phyloP scores from a whole-genome alignment of 2,888 invertebrate genomes.

The Lasioglossum marginatum region DNA sequence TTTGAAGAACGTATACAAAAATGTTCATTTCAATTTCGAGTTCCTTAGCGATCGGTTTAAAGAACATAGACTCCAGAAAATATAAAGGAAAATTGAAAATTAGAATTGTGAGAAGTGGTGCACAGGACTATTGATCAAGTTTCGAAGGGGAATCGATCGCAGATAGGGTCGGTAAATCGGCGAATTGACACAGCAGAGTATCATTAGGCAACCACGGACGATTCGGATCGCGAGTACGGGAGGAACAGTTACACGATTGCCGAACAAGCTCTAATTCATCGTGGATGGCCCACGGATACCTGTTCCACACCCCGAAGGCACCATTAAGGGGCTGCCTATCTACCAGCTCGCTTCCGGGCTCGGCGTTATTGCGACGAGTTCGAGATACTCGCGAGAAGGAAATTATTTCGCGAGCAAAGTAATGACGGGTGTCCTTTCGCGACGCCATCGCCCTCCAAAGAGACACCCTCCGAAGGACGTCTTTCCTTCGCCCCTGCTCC shows the following conservation, averaged over 20 bases:
- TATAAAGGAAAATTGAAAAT: too few relatives aligned
- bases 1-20: too few relatives aligned
- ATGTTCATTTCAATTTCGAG: too few relatives aligned
- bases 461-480: neutral
- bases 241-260: neutral
- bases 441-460: neutral
- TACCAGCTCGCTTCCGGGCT: constrained; percentile 16
- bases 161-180: too few relatives aligned
- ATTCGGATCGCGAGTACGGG: neutral
- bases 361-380: constrained; percentile 53
- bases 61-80: too few relatives aligned
- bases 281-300: constrained; percentile 14
- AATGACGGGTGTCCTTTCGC: constrained; percentile 40
- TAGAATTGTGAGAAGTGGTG: too few relatives aligned
- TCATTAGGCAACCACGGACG: too few relatives aligned
- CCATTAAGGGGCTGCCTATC: neutral
- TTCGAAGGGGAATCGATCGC: too few relatives aligned
- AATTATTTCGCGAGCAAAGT: constrained; percentile 62
- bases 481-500: neutral
- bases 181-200: too few relatives aligned
- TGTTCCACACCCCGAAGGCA: constrained; percentile 16
- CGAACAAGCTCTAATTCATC: constrained; percentile 53
- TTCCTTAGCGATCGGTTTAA: too few relatives aligned
- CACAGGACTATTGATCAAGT: too few relatives aligned
- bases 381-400: constrained; percentile 59